Conservation (phyloP, 2,888 invertebrate species). For the Kryphioiulus occultus region DNA sequence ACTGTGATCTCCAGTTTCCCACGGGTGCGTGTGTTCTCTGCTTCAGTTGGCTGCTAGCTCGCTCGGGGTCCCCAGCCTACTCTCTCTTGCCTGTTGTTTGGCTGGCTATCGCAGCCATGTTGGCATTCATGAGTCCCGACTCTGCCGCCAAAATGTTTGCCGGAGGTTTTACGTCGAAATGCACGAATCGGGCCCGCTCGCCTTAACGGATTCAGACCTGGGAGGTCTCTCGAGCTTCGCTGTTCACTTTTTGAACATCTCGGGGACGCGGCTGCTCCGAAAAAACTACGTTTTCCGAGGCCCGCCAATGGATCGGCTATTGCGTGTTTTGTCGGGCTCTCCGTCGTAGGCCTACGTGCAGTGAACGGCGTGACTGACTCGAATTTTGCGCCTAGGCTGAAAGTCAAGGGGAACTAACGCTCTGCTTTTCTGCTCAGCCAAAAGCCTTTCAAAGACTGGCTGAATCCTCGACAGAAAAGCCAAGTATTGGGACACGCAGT, state of each 20-base stretch:
- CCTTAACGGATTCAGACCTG: neutral
- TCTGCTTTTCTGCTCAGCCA: neutral
- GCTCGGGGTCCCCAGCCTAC: neutral
- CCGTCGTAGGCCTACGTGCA: slow-evolving; percentile 25
- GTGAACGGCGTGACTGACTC: neutral
- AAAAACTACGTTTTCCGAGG: neutral
- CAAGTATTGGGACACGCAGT: neutral
- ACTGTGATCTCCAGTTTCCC: neutral
- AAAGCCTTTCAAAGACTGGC: neutral
- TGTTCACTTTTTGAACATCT: neutral
- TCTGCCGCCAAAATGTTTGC: slow-evolving; percentile 45
- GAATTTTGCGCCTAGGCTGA: neutral
- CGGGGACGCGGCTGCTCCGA: neutral
- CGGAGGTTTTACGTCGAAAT: neutral
- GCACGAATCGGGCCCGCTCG: neutral
- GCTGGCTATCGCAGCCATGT: slow-evolving; percentile 42
- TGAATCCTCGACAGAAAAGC: no score
- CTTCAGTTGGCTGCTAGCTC: neutral
- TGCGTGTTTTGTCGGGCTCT: slow-evolving; percentile 22
- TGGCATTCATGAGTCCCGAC: slow-evolving; percentile 41
- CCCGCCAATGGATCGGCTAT: neutral
- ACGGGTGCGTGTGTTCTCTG: neutral
- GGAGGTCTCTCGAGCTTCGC: neutral
- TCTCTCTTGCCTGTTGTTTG: slow-evolving; percentile 42
- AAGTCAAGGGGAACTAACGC: neutral